Evolutionary conservation across 2,113 vertebrate species (phyloP).

Genomic region (Hippopotamus amphibius): DNA sequence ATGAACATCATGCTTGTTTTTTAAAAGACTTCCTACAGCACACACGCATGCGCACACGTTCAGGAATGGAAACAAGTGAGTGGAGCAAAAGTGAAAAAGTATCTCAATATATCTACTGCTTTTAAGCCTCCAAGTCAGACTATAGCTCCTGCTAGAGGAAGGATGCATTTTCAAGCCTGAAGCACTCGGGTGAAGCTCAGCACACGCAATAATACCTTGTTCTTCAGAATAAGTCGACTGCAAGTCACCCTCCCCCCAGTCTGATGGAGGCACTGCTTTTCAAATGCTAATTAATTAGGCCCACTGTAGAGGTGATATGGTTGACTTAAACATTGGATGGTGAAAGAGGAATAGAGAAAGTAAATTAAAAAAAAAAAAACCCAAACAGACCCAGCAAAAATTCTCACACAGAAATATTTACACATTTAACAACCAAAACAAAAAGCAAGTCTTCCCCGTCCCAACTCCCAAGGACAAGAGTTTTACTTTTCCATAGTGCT

Average conservation of each 20-base stretch:
- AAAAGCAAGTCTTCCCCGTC: not conserved
- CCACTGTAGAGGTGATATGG: not conserved
- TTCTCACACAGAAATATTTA: not conserved
- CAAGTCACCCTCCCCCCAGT: not conserved
- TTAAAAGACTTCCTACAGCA: not conserved
- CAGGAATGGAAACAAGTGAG: not conserved
- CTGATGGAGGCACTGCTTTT: not conserved
- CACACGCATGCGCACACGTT: not conserved
- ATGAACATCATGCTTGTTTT: slow-evolving; percentile 33
- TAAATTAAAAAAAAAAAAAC: not conserved
- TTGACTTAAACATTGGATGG: not conserved
- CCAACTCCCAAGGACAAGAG: not conserved
- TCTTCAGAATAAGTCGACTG: not conserved
- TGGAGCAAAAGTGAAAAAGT: not conserved
- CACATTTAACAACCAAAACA: not conserved
- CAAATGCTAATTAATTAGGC: slow-evolving; percentile 46
- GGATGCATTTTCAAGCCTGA: not conserved
- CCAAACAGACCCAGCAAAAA: not conserved
- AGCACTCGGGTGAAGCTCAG: not conserved
- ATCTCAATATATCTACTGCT: not conserved
- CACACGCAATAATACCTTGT: not conserved
- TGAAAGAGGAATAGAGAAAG: not conserved
- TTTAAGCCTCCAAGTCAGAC: not conserved
- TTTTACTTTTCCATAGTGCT: not conserved
- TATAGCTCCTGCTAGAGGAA: not conserved